These are phyloP conservation scores for Phrynosoma blainvillii DNA, from an alignment of 2,113 vertebrate species.

Conservation along the genomic window DNA sequence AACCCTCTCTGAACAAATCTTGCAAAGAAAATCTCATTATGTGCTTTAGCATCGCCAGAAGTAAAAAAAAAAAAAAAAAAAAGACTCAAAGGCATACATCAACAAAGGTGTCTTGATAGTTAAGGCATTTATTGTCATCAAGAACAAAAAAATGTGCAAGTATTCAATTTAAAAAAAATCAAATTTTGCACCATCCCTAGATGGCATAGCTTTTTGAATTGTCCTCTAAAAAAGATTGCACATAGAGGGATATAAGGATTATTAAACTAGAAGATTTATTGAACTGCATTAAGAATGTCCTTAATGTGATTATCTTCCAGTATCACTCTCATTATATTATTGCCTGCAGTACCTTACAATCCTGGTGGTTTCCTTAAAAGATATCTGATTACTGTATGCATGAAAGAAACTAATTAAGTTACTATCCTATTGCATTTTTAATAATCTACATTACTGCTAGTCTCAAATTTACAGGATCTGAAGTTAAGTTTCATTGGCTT, in stretches of 20 bases:
- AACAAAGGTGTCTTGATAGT: too few species aligned
- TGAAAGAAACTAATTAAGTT: slow-evolving; percentile 33
- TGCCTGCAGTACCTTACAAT: not conserved
- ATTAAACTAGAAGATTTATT: not conserved
- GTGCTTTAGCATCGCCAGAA: too few species aligned
- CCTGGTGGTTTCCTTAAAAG: slow-evolving; percentile 18
- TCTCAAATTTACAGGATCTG: slow-evolving; percentile 17
- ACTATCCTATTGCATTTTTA: slow-evolving; percentile 33
- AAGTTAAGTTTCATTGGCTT: not conserved
- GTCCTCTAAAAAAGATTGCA: not conserved
- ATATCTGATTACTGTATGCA: slow-evolving; percentile 24
- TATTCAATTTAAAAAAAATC: too few species aligned
- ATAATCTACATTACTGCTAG: not conserved
- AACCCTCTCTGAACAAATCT: too few species aligned
- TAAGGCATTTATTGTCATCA: too few species aligned
- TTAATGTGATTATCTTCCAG: not conserved
- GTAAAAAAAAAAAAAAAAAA: too few species aligned
- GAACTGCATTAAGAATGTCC: not conserved
- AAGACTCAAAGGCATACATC: too few species aligned
- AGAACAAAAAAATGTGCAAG: too few species aligned
- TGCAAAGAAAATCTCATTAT: too few species aligned
- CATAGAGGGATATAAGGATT: not conserved
- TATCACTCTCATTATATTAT: not conserved
- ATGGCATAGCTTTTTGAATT: not conserved
- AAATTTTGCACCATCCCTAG: too few species aligned